phyloP scores from a whole-genome alignment of 2,797 vertebrate genomes.

The Agapornis canus region DNA sequence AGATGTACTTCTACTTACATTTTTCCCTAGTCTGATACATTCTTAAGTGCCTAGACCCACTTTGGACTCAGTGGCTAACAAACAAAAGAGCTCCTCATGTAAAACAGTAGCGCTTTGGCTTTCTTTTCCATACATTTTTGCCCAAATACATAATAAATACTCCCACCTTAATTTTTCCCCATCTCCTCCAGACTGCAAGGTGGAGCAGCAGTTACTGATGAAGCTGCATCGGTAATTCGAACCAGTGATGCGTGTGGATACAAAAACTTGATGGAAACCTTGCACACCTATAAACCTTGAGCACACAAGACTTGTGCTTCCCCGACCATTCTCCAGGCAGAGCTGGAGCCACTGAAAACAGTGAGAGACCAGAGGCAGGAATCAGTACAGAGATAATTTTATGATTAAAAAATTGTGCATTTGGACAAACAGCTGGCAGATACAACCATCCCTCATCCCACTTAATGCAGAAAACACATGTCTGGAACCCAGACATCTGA shows the following conservation, averaged over 20 bases:
- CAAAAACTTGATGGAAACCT: not conserved
- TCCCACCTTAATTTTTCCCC: not conserved
- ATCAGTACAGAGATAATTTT: conserved; percentile 15
- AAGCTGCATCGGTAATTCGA: not conserved
- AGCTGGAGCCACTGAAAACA: not conserved
- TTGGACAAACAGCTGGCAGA: conserved; percentile 15
- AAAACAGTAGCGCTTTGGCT: not conserved
- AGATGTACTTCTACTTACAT: not conserved
- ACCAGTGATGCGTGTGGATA: not conserved
- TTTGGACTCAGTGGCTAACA: not conserved
- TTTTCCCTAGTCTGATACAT: not conserved
- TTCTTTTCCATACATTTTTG: not conserved
- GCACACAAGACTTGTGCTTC: not conserved
- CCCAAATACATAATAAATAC: not conserved
- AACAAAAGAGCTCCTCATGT: not conserved
- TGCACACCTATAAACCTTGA: not conserved
- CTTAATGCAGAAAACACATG: not conserved
- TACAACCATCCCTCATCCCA: not conserved
- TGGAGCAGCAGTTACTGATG: not conserved
- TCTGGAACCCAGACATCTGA: not conserved
- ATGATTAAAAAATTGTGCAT: conserved; percentile 53
- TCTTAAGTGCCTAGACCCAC: not conserved
- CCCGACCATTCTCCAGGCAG: fast-evolving
- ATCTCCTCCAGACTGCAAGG: not conserved
- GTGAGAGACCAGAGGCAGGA: not conserved